Evolutionary conservation across 1,140 invertebrate genomes (phyloP).

Genomic region (Luehdorfia chinensis): DNA sequence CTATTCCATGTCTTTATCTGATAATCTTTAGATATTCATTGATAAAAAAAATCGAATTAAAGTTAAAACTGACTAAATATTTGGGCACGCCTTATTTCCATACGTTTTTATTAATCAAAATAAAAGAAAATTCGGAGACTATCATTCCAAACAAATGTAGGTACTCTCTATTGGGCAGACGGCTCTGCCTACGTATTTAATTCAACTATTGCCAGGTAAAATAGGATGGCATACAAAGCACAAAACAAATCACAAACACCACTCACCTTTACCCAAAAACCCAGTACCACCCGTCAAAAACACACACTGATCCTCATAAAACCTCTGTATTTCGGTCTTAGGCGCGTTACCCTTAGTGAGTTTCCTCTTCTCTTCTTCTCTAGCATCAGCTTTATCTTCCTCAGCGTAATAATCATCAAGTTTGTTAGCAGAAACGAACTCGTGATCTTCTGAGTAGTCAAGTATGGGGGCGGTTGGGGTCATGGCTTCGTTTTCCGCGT

Average conservation of each 20-base stretch:
- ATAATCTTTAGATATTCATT: too few species aligned
- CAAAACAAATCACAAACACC: slow-evolving; percentile 28
- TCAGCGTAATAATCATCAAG: slow-evolving; percentile 57
- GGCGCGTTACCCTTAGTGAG: slow-evolving; percentile 64
- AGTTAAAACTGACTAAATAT: too few species aligned
- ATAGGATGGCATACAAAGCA: too few species aligned
- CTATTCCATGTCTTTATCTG: too few species aligned
- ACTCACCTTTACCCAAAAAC: slow-evolving; percentile 86
- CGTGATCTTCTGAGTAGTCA: slow-evolving; percentile 65
- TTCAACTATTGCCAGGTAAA: too few species aligned
- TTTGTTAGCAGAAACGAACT: slow-evolving; percentile 60
- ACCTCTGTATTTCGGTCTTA: slow-evolving; percentile 74
- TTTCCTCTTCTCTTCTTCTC: slow-evolving; percentile 49
- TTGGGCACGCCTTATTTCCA: too few species aligned
- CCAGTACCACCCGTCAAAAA: slow-evolving; percentile 87
- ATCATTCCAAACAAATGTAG: too few species aligned
- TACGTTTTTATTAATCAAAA: too few species aligned
- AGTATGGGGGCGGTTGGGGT: slow-evolving; percentile 57
- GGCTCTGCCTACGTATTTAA: too few species aligned
- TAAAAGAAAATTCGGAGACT: too few species aligned
- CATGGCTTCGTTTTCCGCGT: slow-evolving; percentile 56
- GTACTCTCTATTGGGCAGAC: too few species aligned
- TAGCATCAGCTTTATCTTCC: slow-evolving; percentile 52
- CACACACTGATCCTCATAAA: slow-evolving; percentile 80
- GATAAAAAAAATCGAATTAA: too few species aligned